Conservation (phyloP, 1,140 invertebrate species). For the Diorhabda sublineata region DNA sequence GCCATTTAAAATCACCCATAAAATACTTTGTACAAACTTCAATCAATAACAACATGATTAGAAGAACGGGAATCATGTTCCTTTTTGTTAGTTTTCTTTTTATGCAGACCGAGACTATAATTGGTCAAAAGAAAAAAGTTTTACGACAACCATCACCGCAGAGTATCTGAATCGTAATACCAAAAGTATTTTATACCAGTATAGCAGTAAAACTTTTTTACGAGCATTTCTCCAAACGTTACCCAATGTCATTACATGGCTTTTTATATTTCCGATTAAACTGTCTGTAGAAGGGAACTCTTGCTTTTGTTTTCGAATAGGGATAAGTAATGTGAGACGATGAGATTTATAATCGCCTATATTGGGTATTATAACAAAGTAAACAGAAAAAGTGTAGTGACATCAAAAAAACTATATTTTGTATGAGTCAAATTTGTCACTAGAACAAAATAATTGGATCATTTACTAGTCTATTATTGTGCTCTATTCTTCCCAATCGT, state of each 20-base stretch:
- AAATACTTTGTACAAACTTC: not conserved
- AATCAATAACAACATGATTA: not conserved
- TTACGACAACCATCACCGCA: not conserved
- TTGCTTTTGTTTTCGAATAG: not conserved
- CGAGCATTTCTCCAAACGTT: not conserved
- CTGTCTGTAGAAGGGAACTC: not conserved
- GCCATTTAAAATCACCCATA: too few relatives aligned
- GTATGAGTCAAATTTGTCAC: too few relatives aligned
- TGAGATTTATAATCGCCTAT: too few relatives aligned
- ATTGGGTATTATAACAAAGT: too few relatives aligned
- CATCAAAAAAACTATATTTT: too few relatives aligned
- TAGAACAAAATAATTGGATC: too few relatives aligned
- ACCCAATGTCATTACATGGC: not conserved
- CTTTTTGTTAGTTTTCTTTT: not conserved
- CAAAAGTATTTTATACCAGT: constrained; percentile 1
- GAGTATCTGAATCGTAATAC: not conserved
- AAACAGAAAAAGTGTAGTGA: too few relatives aligned
- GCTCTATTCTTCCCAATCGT: too few relatives aligned
- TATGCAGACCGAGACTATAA: not conserved
- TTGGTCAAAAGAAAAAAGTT: not conserved
- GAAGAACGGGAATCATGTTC: not conserved
- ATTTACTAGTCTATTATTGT: too few relatives aligned
- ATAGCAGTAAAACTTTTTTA: constrained; percentile 1
- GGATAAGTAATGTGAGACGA: too few relatives aligned
- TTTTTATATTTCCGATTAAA: constrained; percentile 3